Evolutionary conservation across 1,140 invertebrate genomes (phyloP).

Genomic region (Acarapis woodi): DNA sequence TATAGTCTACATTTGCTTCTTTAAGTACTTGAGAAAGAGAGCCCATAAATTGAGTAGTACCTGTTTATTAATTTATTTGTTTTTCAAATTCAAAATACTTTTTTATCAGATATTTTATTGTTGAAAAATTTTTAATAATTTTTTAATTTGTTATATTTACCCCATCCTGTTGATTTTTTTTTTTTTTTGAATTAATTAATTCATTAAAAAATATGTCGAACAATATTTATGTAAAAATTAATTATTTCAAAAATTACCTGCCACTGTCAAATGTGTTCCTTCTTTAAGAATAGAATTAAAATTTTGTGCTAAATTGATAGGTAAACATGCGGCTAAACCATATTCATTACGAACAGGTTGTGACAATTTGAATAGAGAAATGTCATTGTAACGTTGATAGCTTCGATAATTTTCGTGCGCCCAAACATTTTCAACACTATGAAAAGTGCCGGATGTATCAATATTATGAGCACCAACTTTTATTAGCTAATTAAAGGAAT

Average conservation of each 20-base stretch:
- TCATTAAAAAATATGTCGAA: neutral
- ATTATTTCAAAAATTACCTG: neutral
- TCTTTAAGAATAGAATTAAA: neutral
- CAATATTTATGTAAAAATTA: neutral
- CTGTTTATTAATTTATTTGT: neutral
- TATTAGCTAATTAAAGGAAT: too few relatives aligned
- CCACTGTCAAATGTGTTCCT: too few relatives aligned
- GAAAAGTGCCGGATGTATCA: neutral
- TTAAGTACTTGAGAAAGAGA: neutral
- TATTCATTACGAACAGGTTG: conserved; percentile 4
- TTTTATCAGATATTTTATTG: neutral
- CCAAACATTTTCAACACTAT: conserved; percentile 5
- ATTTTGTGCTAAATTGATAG: too few relatives aligned
- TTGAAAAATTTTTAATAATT: neutral
- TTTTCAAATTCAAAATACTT: neutral
- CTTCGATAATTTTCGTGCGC: conserved; percentile 10
- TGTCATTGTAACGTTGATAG: conserved; percentile 11
- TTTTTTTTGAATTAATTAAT: conserved; percentile 23
- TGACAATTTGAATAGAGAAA: conserved; percentile 11
- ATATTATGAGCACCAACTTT: conserved; percentile 8
- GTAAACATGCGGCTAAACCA: conserved; percentile 9
- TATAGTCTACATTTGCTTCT: conserved; percentile 4
- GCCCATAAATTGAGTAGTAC: neutral
- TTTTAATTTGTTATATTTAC: conserved; percentile 30
- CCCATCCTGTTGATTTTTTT: conserved; percentile 51